These are phyloP conservation scores for Datnioides undecimradiatus DNA, from an alignment of 2,113 vertebrate species.

Conservation along the genomic window DNA sequence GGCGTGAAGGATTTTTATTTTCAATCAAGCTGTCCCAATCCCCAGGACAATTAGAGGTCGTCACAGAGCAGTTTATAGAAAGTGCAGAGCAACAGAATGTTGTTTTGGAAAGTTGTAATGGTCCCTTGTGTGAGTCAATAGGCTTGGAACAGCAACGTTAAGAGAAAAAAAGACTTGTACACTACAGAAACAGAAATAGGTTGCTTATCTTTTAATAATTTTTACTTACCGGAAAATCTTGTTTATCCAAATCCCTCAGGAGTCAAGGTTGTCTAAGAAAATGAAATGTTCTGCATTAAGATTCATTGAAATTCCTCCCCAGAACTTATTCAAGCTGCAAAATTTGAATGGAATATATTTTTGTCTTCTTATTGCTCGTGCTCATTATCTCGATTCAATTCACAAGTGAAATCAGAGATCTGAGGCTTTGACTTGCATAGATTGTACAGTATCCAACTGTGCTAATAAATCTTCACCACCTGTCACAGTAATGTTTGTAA, in stretches of 20 bases:
- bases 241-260: constrained; percentile 40
- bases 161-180: constrained; percentile 17
- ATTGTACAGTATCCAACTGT: neutral
- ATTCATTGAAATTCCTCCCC: constrained; percentile 36
- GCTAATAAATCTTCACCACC: neutral
- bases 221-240: constrained; percentile 34
- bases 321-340: constrained; percentile 12
- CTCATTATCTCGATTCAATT: constrained; percentile 29
- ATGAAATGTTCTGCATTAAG: constrained; percentile 28
- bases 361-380: neutral
- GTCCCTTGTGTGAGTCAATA: constrained; percentile 54
- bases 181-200: constrained; percentile 47
- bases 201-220: constrained; percentile 67
- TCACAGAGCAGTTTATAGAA: constrained; percentile 69
- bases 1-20: constrained; percentile 68
- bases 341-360: constrained; percentile 36
- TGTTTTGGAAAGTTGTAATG: constrained; percentile 69
- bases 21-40: constrained; percentile 73
- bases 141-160: constrained; percentile 41
- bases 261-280: constrained; percentile 38
- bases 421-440: neutral
- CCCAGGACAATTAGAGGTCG: constrained; percentile 72
- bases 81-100: constrained; percentile 66
- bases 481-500: neutral
- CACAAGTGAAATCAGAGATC: neutral